Base-by-base conservation (phyloP, 2,888 invertebrate genomes). In the Hoplodrina blanda region DNA sequence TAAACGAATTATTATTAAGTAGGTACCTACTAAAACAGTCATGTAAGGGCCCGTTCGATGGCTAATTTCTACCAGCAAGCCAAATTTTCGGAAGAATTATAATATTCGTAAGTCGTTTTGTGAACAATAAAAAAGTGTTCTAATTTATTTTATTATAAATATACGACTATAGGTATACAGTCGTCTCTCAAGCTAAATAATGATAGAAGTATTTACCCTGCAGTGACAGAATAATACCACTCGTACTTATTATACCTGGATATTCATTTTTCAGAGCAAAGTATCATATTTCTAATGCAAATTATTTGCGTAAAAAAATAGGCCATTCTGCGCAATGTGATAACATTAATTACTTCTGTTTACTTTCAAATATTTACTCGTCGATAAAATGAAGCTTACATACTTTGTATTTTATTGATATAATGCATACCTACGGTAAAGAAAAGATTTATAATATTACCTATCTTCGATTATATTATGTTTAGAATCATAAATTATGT, bases 251-350 rank as follows among this genome's bases (percentile, higher is more conserved):
- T 56, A 19, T 30, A 30, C 6, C 11, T 1, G 20, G 52, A 25
- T 37, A 69, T 17, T 17, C 15, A 25, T 15, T 57, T 60, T 65
- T 37, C 56, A 61, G 1, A 41, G 19, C 19, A 30, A 55, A 46
- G 4, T 30, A 53, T 62, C 37, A 20, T 7, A 30, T 53, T 30
- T 57, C 50, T 41, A 62, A 73, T 57, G 52, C 37, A 53, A 56
- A 49, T 46, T 56, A 37, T 10, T 56, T 20, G 60, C 17, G 11
- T n/a, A n/a, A 17, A 44, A 3, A 46, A 19, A 19, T 15, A 11
- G 19, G 20, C 37, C 60, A 37, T 37, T 41, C 19, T 60, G 19
- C 30, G n/a, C 30, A 69, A 15, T 30, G 25, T 54, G 15, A 63
- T 49, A 49, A 30, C 4, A 69, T 69, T 59, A 53, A 30, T 53